Evolutionary conservation across 2,888 invertebrate genomes (phyloP).

Genomic region (Conus canariensis): DNA sequence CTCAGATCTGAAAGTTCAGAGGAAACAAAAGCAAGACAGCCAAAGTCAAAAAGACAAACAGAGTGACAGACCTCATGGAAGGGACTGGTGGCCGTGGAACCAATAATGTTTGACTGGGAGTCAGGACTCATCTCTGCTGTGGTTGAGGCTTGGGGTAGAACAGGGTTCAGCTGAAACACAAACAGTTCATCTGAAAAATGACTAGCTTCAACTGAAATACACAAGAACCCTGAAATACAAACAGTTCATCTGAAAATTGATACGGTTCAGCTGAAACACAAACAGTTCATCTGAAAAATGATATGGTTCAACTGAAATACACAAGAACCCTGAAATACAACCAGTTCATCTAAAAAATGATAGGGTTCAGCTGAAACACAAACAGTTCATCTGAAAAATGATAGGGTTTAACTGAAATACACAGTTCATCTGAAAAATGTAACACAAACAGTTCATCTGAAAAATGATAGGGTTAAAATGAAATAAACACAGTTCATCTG

Average conservation of each 20-base stretch:
- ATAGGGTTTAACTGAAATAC: too few relatives aligned
- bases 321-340: constrained; percentile 52
- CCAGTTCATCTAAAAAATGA: constrained; percentile 36
- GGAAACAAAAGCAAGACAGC: background rate
- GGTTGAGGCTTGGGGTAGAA: constrained; percentile 63
- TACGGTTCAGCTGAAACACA: constrained; percentile 70
- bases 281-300: background rate
- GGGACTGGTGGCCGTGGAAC: constrained; percentile 60
- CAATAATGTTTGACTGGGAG: constrained; percentile 72
- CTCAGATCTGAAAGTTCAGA: too few relatives aligned
- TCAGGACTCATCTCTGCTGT: constrained; percentile 73
- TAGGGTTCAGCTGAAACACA: constrained; percentile 71
- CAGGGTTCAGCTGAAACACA: constrained; percentile 71
- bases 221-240: too few relatives aligned
- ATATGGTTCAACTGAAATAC: too few relatives aligned
- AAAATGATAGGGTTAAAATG: too few relatives aligned
- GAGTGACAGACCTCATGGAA: constrained; percentile 57
- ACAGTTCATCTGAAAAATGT: constrained; percentile 52
- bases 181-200: background rate
- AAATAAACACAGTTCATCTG: too few relatives aligned
- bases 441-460: background rate
- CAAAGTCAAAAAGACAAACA: background rate
- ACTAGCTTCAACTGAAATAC: too few relatives aligned
- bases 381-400: background rate
- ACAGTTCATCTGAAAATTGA: constrained; percentile 35